These are phyloP conservation scores for Exephanes ischioxanthus DNA, from an alignment of 2,888 invertebrate species.

Conservation along the genomic window DNA sequence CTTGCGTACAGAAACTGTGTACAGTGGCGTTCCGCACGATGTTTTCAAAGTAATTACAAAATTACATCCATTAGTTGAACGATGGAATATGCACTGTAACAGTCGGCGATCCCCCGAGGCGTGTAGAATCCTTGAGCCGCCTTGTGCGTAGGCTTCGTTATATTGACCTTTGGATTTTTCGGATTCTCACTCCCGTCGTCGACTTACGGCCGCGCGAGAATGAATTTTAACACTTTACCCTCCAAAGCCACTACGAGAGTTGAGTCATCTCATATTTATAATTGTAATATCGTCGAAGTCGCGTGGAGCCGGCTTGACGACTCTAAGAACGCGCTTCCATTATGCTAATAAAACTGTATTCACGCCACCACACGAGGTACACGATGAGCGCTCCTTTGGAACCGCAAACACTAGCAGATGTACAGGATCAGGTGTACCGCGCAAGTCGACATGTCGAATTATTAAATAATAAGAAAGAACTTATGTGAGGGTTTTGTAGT, in stretches of 20 bases:
- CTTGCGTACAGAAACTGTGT: too few species aligned
- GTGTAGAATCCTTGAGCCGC: neutral
- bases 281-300: conserved; percentile 8
- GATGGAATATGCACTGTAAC: neutral
- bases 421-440: too few species aligned
- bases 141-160: neutral
- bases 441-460: too few species aligned
- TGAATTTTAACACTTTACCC: neutral
- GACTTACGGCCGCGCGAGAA: neutral
- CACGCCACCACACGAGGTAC: too few species aligned
- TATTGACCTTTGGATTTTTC: neutral
- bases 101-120: neutral
- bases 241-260: neutral
- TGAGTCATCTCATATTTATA: conserved; percentile 32
- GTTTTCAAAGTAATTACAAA: too few species aligned
- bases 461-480: neutral
- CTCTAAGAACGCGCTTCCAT: conserved; percentile 43
- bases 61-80: neutral
- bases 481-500: neutral
- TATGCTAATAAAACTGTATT: conserved; percentile 51
- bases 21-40: too few species aligned
- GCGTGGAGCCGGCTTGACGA: conserved; percentile 27
- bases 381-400: too few species aligned
- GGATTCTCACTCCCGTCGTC: neutral
- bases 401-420: too few species aligned